A percentile compares a stretch with the other conserved stretches of the same genome.
Conservation (phyloP, 2,113 vertebrate genomes). For the Leptodactylus fuscus region DNA sequence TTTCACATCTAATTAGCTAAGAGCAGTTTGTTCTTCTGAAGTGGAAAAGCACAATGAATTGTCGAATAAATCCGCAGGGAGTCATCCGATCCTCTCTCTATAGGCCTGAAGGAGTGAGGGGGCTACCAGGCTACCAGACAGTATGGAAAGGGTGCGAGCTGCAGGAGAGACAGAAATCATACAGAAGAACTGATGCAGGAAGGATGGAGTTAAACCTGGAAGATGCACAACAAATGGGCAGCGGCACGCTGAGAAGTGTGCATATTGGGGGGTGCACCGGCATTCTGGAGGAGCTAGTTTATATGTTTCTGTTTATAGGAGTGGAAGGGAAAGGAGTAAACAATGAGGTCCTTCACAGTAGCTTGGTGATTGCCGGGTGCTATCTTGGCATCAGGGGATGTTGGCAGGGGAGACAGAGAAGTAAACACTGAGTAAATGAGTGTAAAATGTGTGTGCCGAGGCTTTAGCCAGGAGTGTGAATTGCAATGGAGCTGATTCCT, state of each 20-base stretch:
- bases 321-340: background rate
- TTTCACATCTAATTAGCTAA: slow-evolving; percentile 59
- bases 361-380: background rate
- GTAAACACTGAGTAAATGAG: background rate
- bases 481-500: background rate
- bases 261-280: background rate
- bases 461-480: background rate
- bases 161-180: background rate
- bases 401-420: slow-evolving; percentile 9
- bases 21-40: slow-evolving; percentile 36
- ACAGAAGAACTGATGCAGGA: background rate
- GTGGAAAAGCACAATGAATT: slow-evolving; percentile 42
- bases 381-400: slow-evolving; percentile 17
- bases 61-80: slow-evolving; percentile 41
- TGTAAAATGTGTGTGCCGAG: background rate
- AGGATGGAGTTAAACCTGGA: background rate
- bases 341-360: slow-evolving; percentile 15
- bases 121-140: background rate
- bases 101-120: background rate
- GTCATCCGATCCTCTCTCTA: slow-evolving; percentile 25
- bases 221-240: background rate
- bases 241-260: background rate
- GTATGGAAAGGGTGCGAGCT: background rate
- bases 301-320: background rate
- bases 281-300: background rate